Percentiles rank a stretch among this genome's conserved stretches.
Evolutionary conservation across 2,888 invertebrate genomes (phyloP).

Genomic region (Exephanes ischioxanthus): DNA sequence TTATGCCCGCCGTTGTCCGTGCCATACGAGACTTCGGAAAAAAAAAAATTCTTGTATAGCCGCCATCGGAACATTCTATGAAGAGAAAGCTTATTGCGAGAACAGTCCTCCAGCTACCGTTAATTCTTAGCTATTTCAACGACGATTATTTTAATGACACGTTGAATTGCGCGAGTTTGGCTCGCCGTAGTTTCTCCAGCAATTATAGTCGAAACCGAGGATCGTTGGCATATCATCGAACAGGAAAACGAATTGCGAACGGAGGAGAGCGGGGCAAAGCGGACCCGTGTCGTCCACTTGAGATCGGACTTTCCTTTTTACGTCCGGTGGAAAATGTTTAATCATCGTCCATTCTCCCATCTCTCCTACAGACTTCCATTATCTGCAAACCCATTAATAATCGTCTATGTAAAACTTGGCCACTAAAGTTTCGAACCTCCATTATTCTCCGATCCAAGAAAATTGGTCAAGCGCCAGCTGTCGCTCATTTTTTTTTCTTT

Average conservation of each 20-base stretch:
- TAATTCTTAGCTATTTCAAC: conserved; percentile 40
- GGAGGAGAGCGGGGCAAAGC: too few species aligned
- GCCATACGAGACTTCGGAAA: background rate
- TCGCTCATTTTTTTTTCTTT: conserved; percentile 21
- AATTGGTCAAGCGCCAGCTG: conserved; percentile 62
- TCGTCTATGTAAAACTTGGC: conserved; percentile 6
- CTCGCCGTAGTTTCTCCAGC: conserved; percentile 46
- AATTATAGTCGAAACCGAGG: conserved; percentile 51
- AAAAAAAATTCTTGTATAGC: conserved; percentile 11
- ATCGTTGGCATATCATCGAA: conserved; percentile 46
- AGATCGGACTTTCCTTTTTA: too few species aligned
- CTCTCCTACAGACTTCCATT: background rate
- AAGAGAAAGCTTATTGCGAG: conserved; percentile 57
- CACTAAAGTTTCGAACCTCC: conserved; percentile 22
- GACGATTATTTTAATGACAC: conserved; percentile 66
- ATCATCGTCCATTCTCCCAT: too few species aligned
- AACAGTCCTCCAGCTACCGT: conserved; percentile 27
- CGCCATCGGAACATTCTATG: conserved; percentile 27
- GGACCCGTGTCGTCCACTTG: too few species aligned
- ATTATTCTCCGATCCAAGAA: conserved; percentile 47
- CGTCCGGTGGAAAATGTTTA: too few species aligned
- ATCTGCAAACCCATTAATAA: conserved; percentile 36
- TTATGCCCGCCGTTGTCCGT: conserved; percentile 3
- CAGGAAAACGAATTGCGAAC: conserved; percentile 11
- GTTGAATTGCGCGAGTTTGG: conserved; percentile 32